Percentiles rank a stretch among this genome's conserved stretches.
These are phyloP conservation scores for Theristicus caerulescens DNA, from an alignment of 2,113 vertebrate species.

Conservation along the genomic window DNA sequence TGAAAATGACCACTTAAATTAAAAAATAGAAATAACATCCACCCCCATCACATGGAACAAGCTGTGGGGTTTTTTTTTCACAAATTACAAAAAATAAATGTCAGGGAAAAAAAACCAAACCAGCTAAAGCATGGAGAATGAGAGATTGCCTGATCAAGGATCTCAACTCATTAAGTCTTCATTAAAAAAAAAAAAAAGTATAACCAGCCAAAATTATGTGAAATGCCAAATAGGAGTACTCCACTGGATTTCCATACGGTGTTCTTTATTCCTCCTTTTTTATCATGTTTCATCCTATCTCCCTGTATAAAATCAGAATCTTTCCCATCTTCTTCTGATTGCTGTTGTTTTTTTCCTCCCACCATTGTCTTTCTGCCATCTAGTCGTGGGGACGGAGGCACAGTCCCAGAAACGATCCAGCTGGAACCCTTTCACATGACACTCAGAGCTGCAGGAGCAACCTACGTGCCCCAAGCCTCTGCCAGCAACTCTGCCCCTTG, in stretches of 20 bases:
- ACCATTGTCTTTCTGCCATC: neutral
- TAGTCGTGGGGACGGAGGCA: fast-evolving
- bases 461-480: neutral
- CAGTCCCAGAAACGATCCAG: neutral
- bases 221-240: neutral
- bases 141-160: neutral
- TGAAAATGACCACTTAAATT: neutral
- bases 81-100: neutral
- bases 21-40: neutral
- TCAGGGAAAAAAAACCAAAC: neutral
- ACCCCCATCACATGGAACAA: neutral
- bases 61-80: neutral
- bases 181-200: neutral
- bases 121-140: neutral
- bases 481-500: neutral
- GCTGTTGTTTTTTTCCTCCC: neutral
- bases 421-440: neutral
- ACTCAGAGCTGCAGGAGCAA: neutral
- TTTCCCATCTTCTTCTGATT: neutral
- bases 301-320: neutral
- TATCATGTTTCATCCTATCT: neutral
- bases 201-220: neutral
- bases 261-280: neutral
- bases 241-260: neutral
- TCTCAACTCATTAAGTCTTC: neutral